phyloP scores from a whole-genome alignment of 23 tunicate genomes.

The Halocynthia roretzi region DNA sequence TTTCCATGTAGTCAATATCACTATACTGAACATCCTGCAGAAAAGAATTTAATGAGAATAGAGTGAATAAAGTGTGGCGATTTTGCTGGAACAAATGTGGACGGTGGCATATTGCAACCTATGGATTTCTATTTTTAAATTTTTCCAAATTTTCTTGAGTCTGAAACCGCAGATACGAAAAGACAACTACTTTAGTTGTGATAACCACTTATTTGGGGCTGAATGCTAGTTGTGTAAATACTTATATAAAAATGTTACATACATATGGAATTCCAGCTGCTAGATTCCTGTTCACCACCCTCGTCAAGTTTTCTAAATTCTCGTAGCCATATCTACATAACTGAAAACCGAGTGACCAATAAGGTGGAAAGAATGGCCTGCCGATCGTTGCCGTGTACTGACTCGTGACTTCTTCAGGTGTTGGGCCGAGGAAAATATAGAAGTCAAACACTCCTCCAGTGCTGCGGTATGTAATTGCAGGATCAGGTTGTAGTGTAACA shows the following conservation, averaged over 20 bases:
- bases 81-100: not conserved
- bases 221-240: too few relatives aligned
- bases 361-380: slow-evolving; percentile 82
- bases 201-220: too few relatives aligned
- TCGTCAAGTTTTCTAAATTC: slow-evolving; percentile 48
- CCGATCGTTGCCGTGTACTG: slow-evolving; percentile 73
- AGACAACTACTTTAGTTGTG: too few relatives aligned
- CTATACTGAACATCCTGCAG: slow-evolving; percentile 87
- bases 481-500: slow-evolving; percentile 71
- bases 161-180: too few relatives aligned
- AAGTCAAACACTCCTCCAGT: slow-evolving; percentile 90
- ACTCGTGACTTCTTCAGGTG: slow-evolving; percentile 70
- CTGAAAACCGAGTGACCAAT: slow-evolving; percentile 94
- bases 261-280: slow-evolving; percentile 64
- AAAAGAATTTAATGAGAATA: not conserved
- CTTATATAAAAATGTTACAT: slow-evolving; percentile 8
- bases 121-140: too few relatives aligned
- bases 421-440: slow-evolving; percentile 80
- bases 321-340: slow-evolving; percentile 79
- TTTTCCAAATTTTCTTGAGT: too few relatives aligned
- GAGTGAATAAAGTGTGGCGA: not conserved
- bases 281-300: slow-evolving; percentile 73
- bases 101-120: too few relatives aligned
- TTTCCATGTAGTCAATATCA: slow-evolving; percentile 99
- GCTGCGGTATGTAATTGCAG: slow-evolving; percentile 53